Evolutionary conservation across 2,888 invertebrate genomes (phyloP), one percentile per base, ranked within the genome.

Genomic region (Limnephilus marmoratus): DNA sequence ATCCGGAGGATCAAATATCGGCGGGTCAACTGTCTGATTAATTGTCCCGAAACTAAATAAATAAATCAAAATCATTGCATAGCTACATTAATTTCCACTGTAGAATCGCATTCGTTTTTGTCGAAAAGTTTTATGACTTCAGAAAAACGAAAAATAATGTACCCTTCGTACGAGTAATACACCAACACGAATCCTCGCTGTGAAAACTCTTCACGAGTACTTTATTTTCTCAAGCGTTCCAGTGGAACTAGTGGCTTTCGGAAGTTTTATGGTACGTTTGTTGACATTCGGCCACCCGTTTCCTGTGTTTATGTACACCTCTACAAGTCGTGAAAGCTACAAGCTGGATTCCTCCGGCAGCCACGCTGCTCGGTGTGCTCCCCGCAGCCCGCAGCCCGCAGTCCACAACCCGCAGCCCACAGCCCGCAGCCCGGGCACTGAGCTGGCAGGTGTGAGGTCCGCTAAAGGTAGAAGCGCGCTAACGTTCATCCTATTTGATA

Each of bases 251-350:
- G 88, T 91, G 88, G 87, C 45, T 91, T 91, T 91, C 88, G 87
- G 81, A 91, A 91, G 91, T 91, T 91, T 91, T 91, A 91, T 91
- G 91, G 88, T 87, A 87, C 88, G 81, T 87, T 41, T 87, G 91
- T 91, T 91, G 91, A 91, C 91, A 91, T 91, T 91, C 81, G 49
- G 81, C 86, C 81, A 80, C 91, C 85, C 91, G 91, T 86, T 91
- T 86, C 91, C 86, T 81, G 86, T 91, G 86, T 86, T 91, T 81
- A 90, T 82, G 34, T 82, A 82, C 82, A 31, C 82, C 68, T 24
- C 68, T 68, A 68, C 68, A 68, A 68, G 68, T 68, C 68, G 68
- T 68, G 68, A 68, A 68, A 68, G 68, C 68, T 68, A 68, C n/a
- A n/a, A 24, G 68, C 68, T n/a, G 68, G 68, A 18, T 68, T 68